Evolutionary conservation across 64 coral and sea anemone species (phyloP), one percentile per base, ranked within the genome.

Genomic region (Acropora tenuis): DNA sequence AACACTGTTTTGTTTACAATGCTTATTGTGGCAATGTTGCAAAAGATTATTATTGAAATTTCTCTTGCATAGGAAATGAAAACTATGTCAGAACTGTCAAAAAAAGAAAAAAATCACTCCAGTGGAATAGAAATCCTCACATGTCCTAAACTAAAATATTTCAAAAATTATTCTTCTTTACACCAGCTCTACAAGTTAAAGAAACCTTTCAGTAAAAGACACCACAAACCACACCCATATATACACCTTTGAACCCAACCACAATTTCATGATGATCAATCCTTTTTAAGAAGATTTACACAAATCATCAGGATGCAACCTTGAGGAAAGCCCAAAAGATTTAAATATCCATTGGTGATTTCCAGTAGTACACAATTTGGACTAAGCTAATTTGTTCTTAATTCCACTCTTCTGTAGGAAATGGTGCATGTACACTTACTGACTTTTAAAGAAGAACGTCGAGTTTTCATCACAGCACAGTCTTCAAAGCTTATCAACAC

Each of bases 201-300:
- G 1, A 43, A 9, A 9, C 40, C 17, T n/a, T 52, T 55, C 52
- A 55, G 6, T 55, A 7, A 45, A 69, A 71, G 50, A 84, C 19
- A 48, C 8, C 3, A 83, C 40, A 48, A n/a, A 69, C 82, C 82
- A 17, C 82, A 84, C 82, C 82, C 63, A 69, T 69, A 49, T n/a
- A n/a, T 5, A 67, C 61, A 47, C 82, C 82, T 84, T 46, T 48
- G 3, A 49, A 66, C 5, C 43, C 13, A 47, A 18, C 30, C 43
- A 63, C 60, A 63, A 6, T 16, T 69, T 84, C 12, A 71, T 43
- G 16, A 2, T 48, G 2, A 30, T 30, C 30, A 84, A 84, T 46
- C 18, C 17, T 17, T 50, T 69, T 59, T 17, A 9, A 47, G 3
- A n/a, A 68, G 18, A 45, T 4, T 48, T 69, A 8, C 18, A 63